Evolutionary conservation across 2,797 vertebrate species (phyloP), one percentile per base, ranked within the genome.

Genomic region (Scolopax rusticola): DNA sequence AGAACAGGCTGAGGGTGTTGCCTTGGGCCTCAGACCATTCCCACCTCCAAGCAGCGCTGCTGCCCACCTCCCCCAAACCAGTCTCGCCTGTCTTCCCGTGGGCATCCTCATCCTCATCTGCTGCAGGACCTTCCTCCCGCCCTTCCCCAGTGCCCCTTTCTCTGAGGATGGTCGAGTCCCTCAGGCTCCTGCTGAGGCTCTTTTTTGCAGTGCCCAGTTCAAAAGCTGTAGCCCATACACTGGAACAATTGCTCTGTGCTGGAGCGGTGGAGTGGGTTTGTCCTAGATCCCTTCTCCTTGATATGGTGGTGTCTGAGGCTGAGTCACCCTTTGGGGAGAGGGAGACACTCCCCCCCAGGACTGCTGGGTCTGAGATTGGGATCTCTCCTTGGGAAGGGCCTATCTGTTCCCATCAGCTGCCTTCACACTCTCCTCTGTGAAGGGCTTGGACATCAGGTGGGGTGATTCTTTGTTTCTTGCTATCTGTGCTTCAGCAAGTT

Each of bases 221-320:
- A 19, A 28, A 27, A 64, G 41, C 75, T 23, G 59, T 8, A 21
- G 41, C 78, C 45, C 36, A 0, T 1, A 6, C 40, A 1, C 50
- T 7, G 51, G 4, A 20, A 2, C 14, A 3, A 1, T 0, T 1
- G 45, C 28, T 0, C 5, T 0, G 54, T 0, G 51, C 61, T 3
- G 48, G 45, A 75, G 45, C 0, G 5, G 20, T 40, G 43, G 63
- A 18, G 7, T 32, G 70, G 15, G 30, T 84, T 84, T 63, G 91
- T 54, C 41, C 70, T 28, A 23, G 41, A 4, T 43, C 41, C 54
- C 28, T 53, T 12, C 18, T 73, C 69, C 28, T 1, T 11, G 65
- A 68, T 19, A 14, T 0, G 50, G 28, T 32, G 3, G 16, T 41
- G 90, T 67, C 54, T 28, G 4, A 27, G 81, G 50, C n/a, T 25